These are phyloP conservation scores for Eupithecia pulchellata DNA, from an alignment of 2,888 invertebrate species.

Conservation along the genomic window DNA sequence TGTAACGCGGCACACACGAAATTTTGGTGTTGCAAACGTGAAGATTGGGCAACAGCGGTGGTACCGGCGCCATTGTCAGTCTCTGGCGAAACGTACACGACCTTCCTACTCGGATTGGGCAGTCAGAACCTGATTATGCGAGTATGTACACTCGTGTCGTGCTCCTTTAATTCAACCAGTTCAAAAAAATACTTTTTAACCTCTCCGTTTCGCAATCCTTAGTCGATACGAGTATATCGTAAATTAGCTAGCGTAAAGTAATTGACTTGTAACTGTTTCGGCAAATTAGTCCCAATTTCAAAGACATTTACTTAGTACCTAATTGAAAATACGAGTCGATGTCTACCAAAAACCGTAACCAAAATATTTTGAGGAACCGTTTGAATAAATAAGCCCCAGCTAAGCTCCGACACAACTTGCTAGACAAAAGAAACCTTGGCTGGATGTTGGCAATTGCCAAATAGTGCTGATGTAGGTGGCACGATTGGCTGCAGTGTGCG, in stretches of 20 bases:
- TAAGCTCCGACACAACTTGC: constrained; percentile 52
- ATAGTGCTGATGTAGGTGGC: constrained; percentile 59
- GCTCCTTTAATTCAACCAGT: constrained; percentile 50
- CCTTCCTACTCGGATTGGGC: constrained; percentile 80
- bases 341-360: constrained; percentile 20
- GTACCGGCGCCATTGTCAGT: constrained; percentile 78
- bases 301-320: constrained; percentile 19
- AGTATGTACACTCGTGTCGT: constrained; percentile 54
- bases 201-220: constrained; percentile 31
- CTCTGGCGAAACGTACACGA: constrained; percentile 79
- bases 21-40: constrained; percentile 81
- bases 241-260: constrained; percentile 8
- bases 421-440: constrained; percentile 65
- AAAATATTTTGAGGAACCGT: constrained; percentile 34
- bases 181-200: constrained; percentile 37
- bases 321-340: constrained; percentile 16
- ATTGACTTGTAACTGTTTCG: constrained; percentile 25
- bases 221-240: constrained; percentile 17
- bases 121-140: constrained; percentile 75
- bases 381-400: constrained; percentile 43
- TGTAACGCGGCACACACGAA: constrained; percentile 79
- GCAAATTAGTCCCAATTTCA: constrained; percentile 26
- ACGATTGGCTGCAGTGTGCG: constrained; percentile 54
- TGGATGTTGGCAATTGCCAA: constrained; percentile 64
- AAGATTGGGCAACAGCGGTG: constrained; percentile 73